Evolutionary conservation across 2,888 invertebrate species (phyloP).

Genomic region (Eupsilia transversa): DNA sequence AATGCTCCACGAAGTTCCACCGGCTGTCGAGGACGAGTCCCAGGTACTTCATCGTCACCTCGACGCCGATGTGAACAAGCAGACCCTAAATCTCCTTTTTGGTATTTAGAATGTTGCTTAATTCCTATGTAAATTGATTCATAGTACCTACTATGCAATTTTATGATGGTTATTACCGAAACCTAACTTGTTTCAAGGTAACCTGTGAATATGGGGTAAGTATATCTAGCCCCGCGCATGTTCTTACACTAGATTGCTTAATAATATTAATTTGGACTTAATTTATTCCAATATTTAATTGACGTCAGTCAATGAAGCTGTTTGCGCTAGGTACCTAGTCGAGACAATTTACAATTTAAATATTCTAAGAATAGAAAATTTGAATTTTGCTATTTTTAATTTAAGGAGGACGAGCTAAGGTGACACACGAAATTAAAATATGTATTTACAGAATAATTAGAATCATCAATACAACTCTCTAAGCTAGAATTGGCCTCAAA

Average conservation of each 20-base stretch:
- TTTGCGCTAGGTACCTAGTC: not conserved
- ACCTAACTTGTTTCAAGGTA: constrained; percentile 35
- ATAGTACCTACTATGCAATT: constrained; percentile 6
- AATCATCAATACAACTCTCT: too few relatives aligned
- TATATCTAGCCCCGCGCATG: constrained; percentile 4
- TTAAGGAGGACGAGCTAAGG: too few relatives aligned
- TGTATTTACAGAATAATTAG: too few relatives aligned
- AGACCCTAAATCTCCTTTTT: not conserved
- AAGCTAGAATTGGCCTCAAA: too few relatives aligned
- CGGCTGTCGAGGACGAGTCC: too few relatives aligned
- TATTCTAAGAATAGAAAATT: not conserved
- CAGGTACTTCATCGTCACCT: too few relatives aligned
- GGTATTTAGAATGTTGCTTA: constrained; percentile 15
- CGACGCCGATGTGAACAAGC: too few relatives aligned
- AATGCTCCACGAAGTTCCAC: too few relatives aligned
- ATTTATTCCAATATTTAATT: constrained; percentile 23
- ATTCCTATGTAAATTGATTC: constrained; percentile 12
- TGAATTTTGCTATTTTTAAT: too few relatives aligned
- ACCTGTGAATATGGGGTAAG: constrained; percentile 24
- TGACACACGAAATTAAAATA: too few relatives aligned
- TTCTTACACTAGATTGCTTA: constrained; percentile 22
- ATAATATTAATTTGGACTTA: not conserved
- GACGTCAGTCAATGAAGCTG: not conserved
- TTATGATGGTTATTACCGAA: constrained; percentile 21
- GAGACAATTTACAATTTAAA: not conserved